Conservation (phyloP, 2,888 invertebrate species). For the Junonia oenone region DNA sequence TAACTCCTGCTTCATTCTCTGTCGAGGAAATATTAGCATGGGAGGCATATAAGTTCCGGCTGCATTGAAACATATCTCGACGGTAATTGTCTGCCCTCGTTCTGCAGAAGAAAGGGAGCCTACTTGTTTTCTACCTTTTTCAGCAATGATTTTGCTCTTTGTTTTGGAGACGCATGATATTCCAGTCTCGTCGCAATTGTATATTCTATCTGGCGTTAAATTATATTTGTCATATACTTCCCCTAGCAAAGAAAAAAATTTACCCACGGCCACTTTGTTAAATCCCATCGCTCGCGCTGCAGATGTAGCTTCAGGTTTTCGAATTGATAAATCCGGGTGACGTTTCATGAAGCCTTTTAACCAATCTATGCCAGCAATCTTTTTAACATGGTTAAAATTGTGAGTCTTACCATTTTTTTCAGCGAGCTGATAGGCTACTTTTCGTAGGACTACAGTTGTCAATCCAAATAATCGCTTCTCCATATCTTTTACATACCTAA, state of each 20-base stretch:
- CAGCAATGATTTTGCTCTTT: conserved; percentile 31
- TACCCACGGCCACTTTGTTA: conserved; percentile 34
- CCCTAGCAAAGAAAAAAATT: conserved; percentile 29
- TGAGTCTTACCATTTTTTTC: conserved; percentile 29
- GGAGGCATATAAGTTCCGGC: conserved; percentile 37
- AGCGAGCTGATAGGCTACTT: conserved; percentile 30
- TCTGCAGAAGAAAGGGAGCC: conserved; percentile 34
- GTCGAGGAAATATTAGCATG: conserved; percentile 38
- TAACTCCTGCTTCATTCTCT: conserved; percentile 28
- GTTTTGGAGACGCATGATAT: conserved; percentile 35
- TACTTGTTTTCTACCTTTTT: conserved; percentile 36
- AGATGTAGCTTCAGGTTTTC: conserved; percentile 31
- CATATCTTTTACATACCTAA: conserved; percentile 31
- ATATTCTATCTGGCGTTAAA: conserved; percentile 35
- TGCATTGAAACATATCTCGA: conserved; percentile 36
- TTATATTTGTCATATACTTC: conserved; percentile 31
- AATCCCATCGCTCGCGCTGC: conserved; percentile 37
- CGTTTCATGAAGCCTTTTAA: conserved; percentile 27
- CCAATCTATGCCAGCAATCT: conserved; percentile 29
- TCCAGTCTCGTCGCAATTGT: conserved; percentile 40
- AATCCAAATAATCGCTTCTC: conserved; percentile 31
- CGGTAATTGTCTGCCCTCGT: conserved; percentile 34
- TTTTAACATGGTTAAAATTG: conserved; percentile 27
- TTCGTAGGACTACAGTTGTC: conserved; percentile 25
- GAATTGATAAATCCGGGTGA: conserved; percentile 27